These are phyloP conservation scores for Odontomachus brunneus DNA, from an alignment of 1,140 invertebrate species.

Conservation along the genomic window DNA sequence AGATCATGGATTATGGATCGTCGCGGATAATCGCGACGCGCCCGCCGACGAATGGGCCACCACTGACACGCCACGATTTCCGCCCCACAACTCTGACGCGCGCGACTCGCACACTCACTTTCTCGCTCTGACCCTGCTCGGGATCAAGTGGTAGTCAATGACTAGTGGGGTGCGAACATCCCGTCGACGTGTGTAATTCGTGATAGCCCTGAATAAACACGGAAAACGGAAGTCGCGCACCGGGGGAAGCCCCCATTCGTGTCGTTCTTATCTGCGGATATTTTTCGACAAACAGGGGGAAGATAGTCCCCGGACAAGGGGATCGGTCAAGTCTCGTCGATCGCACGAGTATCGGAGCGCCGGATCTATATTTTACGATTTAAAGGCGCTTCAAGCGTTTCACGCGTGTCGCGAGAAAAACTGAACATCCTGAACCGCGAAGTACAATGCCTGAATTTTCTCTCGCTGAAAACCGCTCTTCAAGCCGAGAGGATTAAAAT, in stretches of 20 bases:
- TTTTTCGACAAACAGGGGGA: slow-evolving; percentile 33
- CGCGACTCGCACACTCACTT: slow-evolving; percentile 1
- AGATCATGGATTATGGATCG: slow-evolving; percentile 70
- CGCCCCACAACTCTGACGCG: too few relatives aligned
- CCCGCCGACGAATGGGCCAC: slow-evolving; percentile 66
- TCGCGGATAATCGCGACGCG: slow-evolving; percentile 68
- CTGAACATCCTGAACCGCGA: too few relatives aligned
- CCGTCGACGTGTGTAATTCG: slow-evolving; percentile 38
- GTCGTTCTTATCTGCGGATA: slow-evolving; percentile 35
- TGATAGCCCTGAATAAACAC: slow-evolving; percentile 49
- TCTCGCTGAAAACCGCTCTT: too few relatives aligned
- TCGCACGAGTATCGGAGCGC: not conserved
- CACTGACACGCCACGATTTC: slow-evolving; percentile 68
- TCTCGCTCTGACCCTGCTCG: not conserved
- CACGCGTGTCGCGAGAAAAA: too few relatives aligned
- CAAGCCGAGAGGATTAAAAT: too few relatives aligned
- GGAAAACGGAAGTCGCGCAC: slow-evolving; percentile 34
- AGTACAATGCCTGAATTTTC: too few relatives aligned
- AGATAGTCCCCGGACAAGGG: not conserved
- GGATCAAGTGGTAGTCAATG: slow-evolving; percentile 57
- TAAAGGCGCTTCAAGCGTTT: not conserved
- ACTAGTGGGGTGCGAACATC: slow-evolving; percentile 45
- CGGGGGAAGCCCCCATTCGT: not conserved
- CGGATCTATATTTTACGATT: not conserved
- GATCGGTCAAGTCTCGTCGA: slow-evolving; percentile 1